Evolutionary conservation across 2,113 vertebrate genomes (phyloP).

Genomic region (Baryphthengus martii): DNA sequence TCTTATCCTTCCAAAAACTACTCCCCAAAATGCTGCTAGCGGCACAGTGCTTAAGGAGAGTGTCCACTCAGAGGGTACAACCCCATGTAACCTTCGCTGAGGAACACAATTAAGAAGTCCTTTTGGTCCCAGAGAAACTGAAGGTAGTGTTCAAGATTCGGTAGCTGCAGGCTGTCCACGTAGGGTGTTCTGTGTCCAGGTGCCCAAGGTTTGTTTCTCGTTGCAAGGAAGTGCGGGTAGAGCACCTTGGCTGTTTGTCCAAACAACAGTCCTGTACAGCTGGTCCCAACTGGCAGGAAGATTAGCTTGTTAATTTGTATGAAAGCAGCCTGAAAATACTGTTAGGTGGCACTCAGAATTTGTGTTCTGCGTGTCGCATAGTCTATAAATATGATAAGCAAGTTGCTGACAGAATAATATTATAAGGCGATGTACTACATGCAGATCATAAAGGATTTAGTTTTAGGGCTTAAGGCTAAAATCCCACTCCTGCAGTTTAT

Average conservation of each 20-base stretch:
- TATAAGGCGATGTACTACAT: conserved; percentile 69
- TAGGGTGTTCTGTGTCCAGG: neutral
- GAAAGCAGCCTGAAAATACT: conserved; percentile 16
- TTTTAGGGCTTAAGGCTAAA: conserved; percentile 71
- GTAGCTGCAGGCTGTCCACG: neutral
- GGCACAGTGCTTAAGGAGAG: neutral
- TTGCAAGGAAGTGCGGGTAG: neutral
- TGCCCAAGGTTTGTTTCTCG: neutral
- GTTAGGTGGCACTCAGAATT: conserved; percentile 45
- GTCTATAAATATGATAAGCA: conserved; percentile 70
- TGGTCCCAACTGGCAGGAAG: neutral
- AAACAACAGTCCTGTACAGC: neutral
- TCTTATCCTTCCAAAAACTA: neutral
- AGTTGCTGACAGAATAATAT: conserved; percentile 70
- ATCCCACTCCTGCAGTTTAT: conserved; percentile 68
- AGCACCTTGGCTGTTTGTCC: neutral
- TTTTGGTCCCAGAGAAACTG: neutral
- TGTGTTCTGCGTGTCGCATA: conserved; percentile 53
- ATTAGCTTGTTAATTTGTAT: conserved; percentile 8
- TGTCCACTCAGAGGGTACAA: neutral
- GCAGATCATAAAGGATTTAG: conserved; percentile 71
- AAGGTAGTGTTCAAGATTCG: neutral
- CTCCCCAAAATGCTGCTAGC: neutral
- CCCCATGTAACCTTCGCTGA: too few relatives aligned
- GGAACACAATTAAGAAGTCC: neutral